phyloP scores from a whole-genome alignment of 2,797 vertebrate species.

The Tapirus indicus region DNA sequence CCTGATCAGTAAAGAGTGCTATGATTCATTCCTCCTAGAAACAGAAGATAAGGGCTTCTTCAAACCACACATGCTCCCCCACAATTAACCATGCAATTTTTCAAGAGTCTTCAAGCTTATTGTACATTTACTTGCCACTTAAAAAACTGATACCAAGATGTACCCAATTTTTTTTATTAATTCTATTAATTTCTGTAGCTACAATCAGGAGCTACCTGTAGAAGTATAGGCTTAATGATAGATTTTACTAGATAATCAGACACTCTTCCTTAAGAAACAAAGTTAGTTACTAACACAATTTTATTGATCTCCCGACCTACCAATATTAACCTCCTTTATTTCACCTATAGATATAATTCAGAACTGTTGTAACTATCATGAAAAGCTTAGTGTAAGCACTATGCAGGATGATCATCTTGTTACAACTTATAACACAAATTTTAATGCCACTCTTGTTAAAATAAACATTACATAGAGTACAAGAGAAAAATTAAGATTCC shows the following conservation, averaged over 20 bases:
- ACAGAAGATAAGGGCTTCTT: background rate
- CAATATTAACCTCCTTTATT: slow-evolving; percentile 40
- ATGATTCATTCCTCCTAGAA: slow-evolving; percentile 16
- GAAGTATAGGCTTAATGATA: background rate
- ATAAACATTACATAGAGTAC: background rate
- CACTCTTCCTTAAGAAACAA: slow-evolving; percentile 50
- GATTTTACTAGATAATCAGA: slow-evolving; percentile 22
- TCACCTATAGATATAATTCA: background rate
- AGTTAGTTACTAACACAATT: slow-evolving; percentile 39
- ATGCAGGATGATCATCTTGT: background rate
- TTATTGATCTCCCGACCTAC: background rate
- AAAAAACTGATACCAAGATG: slow-evolving; percentile 21
- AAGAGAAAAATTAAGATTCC: slow-evolving; percentile 8
- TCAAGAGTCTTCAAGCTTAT: slow-evolving; percentile 8
- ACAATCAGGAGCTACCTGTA: slow-evolving; percentile 26
- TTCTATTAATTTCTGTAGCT: slow-evolving; percentile 10
- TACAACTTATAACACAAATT: slow-evolving; percentile 46
- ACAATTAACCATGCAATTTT: slow-evolving; percentile 16
- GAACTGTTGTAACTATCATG: background rate
- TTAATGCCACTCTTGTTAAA: background rate
- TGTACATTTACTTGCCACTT: slow-evolving; percentile 5
- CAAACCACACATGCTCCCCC: background rate
- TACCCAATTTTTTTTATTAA: slow-evolving; percentile 14
- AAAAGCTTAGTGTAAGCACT: slow-evolving; percentile 26
- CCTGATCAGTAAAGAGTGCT: background rate